phyloP scores from a whole-genome alignment of 2,797 vertebrate genomes.

The Enteromius anoplus region DNA sequence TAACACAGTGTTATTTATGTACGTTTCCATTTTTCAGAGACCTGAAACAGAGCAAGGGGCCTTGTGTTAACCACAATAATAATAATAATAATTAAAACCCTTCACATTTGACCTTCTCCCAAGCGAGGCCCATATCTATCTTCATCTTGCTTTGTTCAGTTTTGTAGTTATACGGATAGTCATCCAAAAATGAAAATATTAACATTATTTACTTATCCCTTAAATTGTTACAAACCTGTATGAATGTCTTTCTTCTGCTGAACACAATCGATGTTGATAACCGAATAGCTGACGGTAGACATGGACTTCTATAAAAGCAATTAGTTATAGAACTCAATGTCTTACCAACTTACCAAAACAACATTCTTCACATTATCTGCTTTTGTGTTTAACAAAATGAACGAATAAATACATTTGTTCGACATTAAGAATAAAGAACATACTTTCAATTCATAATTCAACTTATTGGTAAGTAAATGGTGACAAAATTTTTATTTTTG shows the following conservation, averaged over 20 bases:
- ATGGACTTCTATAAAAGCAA: not conserved
- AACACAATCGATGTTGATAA: not conserved
- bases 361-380: not conserved
- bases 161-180: not conserved
- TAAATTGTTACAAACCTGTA: not conserved
- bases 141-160: not conserved
- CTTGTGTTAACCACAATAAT: not conserved
- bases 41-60: not conserved
- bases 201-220: not conserved
- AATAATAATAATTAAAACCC: not conserved
- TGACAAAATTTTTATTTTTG: not conserved
- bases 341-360: not conserved
- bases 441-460: not conserved
- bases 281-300: not conserved
- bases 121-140: conserved; percentile 1
- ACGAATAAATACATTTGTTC: not conserved
- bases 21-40: not conserved
- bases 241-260: not conserved
- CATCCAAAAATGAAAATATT: not conserved
- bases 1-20: not conserved
- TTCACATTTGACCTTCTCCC: not conserved
- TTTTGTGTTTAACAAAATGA: not conserved
- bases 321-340: not conserved
- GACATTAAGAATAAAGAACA: not conserved
- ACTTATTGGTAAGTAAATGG: not conserved